A percentile compares a stretch with the other conserved stretches of the same genome.
phyloP scores from a whole-genome alignment of 2,888 invertebrate genomes.

The Melieria omissa region DNA sequence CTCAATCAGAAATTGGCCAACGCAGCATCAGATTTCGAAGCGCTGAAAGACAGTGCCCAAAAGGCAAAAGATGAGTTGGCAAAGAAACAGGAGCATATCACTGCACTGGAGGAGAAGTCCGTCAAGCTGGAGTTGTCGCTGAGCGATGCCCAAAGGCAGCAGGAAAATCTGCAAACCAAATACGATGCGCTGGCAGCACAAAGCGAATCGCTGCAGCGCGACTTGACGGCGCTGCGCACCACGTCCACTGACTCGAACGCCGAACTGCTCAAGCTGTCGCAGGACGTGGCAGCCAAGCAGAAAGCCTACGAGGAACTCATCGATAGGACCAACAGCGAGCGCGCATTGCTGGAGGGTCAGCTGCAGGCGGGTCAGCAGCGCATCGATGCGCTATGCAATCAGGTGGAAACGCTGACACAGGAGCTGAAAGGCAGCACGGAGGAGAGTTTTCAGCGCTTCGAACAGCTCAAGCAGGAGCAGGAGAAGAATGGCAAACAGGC shows the following conservation, averaged over 20 bases:
- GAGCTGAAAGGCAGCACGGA: constrained; percentile 52
- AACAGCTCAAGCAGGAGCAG: constrained; percentile 50
- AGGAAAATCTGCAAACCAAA: constrained; percentile 70
- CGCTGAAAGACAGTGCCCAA: constrained; percentile 53
- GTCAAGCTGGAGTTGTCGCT: constrained; percentile 69
- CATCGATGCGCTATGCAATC: constrained; percentile 50
- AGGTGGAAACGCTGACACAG: constrained; percentile 53
- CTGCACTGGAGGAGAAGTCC: constrained; percentile 63
- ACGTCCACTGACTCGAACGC: constrained; percentile 73
- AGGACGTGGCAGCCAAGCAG: constrained; percentile 71
- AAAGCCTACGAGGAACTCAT: constrained; percentile 70
- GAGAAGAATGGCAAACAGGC: constrained; percentile 50
- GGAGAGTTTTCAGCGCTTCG: constrained; percentile 48
- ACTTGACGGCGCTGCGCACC: constrained; percentile 72
- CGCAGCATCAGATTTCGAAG: constrained; percentile 59
- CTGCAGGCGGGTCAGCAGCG: constrained; percentile 54
- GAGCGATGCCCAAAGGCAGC: constrained; percentile 72
- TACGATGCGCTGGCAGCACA: constrained; percentile 70
- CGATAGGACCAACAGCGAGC: constrained; percentile 65
- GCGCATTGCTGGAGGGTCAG: constrained; percentile 51
- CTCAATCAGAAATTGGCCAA: constrained; percentile 48
- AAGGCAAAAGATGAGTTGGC: constrained; percentile 65
- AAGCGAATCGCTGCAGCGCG: constrained; percentile 72
- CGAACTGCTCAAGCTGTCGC: constrained; percentile 70
- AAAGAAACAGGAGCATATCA: constrained; percentile 52